Evolutionary conservation across 1,140 invertebrate genomes (phyloP), one percentile per base, ranked within the genome.

Genomic region (Brachionus paranguensis): DNA sequence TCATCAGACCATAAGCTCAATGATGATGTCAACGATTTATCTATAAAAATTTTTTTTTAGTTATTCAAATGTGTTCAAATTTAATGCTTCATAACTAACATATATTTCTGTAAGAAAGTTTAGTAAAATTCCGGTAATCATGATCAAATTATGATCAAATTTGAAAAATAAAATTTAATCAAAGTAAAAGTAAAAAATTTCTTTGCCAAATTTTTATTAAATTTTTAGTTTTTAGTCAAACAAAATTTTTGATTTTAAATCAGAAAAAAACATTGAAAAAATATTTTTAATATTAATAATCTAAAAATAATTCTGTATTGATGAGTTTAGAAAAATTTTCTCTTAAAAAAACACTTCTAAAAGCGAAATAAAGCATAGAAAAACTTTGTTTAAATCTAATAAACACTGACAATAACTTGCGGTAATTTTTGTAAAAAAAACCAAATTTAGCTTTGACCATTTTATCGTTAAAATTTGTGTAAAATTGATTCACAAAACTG

Each of bases 311-410:
- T 47, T 76, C 72, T 12, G 72, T 50, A 29, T 83, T 68, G 33
- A 72, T 43, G 8, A 68, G 27, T 83, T 83, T 83, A 1, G 50
- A 37, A 70, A 83, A 83, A 70, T 70, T 53, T 47, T 47, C 24
- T 50, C 20, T 53, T 17, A 50, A 68, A 12, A 72, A 50, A 37
- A 83, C 50, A 41, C 81, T 83, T 83, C 33, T 83, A 24, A 83
- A 43, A 1, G 81, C 81, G 5, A 45, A 83, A n/a, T 45, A 68
- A 53, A 83, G 50, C 41, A 83, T 83, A 11, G 27, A 41, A 68
- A 83, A 70, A 70, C 79, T 83, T 70, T 72, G 43, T 68, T 43
- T 68, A 53, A 83, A 68, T 68, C 55, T 65, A 7, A 33, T 17
- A 5, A 70, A 68, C 0, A 7, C 10, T 5, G 45, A 47, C 4